Evolutionary conservation across 2,113 vertebrate genomes (phyloP).

Genomic region (Hemichromis elongatus): DNA sequence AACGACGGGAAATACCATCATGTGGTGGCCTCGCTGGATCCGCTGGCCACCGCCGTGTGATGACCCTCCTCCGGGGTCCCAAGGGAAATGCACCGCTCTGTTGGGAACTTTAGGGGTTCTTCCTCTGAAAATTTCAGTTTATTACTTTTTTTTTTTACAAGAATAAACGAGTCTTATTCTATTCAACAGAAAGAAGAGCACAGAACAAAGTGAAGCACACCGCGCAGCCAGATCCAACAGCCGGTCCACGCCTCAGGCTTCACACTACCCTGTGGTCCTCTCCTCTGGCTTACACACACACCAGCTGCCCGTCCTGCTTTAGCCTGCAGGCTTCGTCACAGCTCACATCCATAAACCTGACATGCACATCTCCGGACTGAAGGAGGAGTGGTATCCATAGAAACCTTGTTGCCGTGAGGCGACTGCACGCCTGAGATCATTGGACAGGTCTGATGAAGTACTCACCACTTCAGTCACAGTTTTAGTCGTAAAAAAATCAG

Average conservation of each 20-base stretch:
- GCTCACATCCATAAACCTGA: background rate
- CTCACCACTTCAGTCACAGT: background rate
- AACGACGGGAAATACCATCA: too few relatives aligned
- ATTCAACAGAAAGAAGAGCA: background rate
- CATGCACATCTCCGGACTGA: background rate
- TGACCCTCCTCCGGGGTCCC: too few relatives aligned
- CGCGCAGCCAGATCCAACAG: background rate
- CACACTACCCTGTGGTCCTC: too few relatives aligned
- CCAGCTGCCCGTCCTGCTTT: background rate
- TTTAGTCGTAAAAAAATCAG: constrained; percentile 34
- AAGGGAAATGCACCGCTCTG: too few relatives aligned
- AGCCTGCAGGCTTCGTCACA: background rate
- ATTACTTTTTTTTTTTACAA: fast-evolving
- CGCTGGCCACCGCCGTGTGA: too few relatives aligned
- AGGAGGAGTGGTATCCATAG: background rate
- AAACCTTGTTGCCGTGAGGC: fast-evolving
- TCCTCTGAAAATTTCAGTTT: background rate
- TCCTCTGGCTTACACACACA: too few relatives aligned
- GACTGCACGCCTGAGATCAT: background rate
- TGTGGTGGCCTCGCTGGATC: too few relatives aligned
- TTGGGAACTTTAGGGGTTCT: background rate
- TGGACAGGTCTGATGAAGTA: background rate
- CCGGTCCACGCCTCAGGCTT: background rate
- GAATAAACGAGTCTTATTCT: background rate
- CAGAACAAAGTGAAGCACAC: background rate